These are phyloP conservation scores for Charanyca ferruginea DNA, from an alignment of 2,888 invertebrate species.

Conservation along the genomic window DNA sequence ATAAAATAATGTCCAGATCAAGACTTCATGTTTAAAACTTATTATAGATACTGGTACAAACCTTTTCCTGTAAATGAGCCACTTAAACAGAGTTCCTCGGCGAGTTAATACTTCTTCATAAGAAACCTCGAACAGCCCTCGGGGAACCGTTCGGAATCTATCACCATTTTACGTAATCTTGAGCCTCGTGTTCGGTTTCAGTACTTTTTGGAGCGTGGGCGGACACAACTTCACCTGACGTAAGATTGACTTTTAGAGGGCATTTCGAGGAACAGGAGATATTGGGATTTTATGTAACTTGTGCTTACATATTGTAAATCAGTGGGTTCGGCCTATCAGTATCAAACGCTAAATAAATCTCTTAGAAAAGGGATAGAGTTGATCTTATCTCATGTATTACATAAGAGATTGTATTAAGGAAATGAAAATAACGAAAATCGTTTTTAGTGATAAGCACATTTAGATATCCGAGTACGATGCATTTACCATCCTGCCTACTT, in stretches of 20 bases:
- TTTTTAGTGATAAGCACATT: slow-evolving; percentile 2
- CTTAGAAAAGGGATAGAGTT: slow-evolving; percentile 11
- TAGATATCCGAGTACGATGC: neutral
- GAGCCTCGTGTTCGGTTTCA: slow-evolving; percentile 26
- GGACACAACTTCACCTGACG: slow-evolving; percentile 36
- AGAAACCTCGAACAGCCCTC: slow-evolving; percentile 56
- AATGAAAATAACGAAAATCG: slow-evolving; percentile 20
- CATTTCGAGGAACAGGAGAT: slow-evolving; percentile 36
- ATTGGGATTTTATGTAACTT: slow-evolving; percentile 43
- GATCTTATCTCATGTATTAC: slow-evolving; percentile 2
- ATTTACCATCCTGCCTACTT: neutral
- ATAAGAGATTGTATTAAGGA: slow-evolving; percentile 2
- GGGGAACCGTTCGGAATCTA: slow-evolving; percentile 60
- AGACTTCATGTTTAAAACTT: slow-evolving; percentile 17
- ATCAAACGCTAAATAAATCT: slow-evolving; percentile 30
- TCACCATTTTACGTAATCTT: slow-evolving; percentile 64
- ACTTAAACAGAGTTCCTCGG: slow-evolving; percentile 50
- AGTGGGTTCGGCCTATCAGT: slow-evolving; percentile 1
- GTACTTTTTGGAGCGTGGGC: slow-evolving; percentile 52
- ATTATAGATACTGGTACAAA: slow-evolving; percentile 24
- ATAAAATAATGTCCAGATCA: neutral
- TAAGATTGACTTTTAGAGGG: slow-evolving; percentile 60
- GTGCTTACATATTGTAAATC: slow-evolving; percentile 26
- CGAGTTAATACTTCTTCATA: slow-evolving; percentile 57
- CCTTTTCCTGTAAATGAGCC: slow-evolving; percentile 54